A percentile compares a stretch with the other conserved stretches of the same genome.
These are phyloP conservation scores for Phasianus colchicus DNA, from an alignment of 2,113 vertebrate genomes.

Conservation along the genomic window DNA sequence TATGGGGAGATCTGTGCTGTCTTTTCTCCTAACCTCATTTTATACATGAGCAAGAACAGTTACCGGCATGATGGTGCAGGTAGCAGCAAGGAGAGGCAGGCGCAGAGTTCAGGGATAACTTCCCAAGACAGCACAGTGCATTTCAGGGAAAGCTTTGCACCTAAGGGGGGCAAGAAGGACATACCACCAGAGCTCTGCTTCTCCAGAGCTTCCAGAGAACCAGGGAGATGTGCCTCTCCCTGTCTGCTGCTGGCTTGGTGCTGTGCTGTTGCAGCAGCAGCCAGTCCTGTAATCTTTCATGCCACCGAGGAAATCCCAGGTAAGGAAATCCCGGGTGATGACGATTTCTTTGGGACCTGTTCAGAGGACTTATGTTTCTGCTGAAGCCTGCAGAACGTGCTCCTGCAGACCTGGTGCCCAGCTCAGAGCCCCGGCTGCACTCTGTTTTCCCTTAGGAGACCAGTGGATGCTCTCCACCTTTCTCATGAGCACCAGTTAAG, in stretches of 20 bases:
- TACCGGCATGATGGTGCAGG: background rate
- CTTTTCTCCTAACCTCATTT: background rate
- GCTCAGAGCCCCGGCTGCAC: background rate
- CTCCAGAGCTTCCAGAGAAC: background rate
- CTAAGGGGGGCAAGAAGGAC: background rate
- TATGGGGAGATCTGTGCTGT: background rate
- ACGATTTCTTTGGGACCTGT: background rate
- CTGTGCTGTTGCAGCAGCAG: fast-evolving
- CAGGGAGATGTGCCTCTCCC: background rate
- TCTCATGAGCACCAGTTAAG: background rate
- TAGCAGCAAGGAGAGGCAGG: background rate
- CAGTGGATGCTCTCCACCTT: background rate
- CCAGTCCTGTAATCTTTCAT: background rate
- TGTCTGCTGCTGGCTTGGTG: background rate
- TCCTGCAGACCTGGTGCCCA: background rate
- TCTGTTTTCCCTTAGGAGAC: background rate
- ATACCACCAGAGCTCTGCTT: background rate
- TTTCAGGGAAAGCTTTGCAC: background rate
- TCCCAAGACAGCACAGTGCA: background rate
- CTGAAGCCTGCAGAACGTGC: constrained; percentile 20
- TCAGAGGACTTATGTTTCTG: background rate
- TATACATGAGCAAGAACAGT: background rate
- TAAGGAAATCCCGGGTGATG: background rate
- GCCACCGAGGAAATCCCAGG: background rate
- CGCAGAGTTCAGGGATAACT: constrained; percentile 4